These are phyloP conservation scores for Aurelia sp. DNA, from an alignment of 30 jellyfish, hydroid and myxozoan genomes.

Conservation along the genomic window DNA sequence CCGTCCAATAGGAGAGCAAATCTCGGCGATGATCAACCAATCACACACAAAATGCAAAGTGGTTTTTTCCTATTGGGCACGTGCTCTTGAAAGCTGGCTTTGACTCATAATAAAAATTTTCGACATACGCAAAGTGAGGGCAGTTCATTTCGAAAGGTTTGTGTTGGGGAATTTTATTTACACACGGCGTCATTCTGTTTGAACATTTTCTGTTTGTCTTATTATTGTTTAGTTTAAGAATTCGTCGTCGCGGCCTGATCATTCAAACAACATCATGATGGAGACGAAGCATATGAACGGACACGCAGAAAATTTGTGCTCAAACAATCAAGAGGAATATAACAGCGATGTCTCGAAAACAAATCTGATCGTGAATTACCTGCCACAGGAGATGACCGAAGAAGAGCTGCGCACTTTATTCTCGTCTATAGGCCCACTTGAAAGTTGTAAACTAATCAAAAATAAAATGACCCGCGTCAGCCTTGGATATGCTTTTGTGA, in stretches of 20 bases:
- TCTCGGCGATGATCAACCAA: conserved; percentile 58
- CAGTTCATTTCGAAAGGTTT: conserved; percentile 72
- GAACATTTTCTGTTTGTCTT: conserved; percentile 52
- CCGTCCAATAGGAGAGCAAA: conserved; percentile 60
- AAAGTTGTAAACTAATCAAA: conserved; percentile 97
- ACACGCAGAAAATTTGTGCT: conserved; percentile 53
- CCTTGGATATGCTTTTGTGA: conserved; percentile 99
- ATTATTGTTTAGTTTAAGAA: conserved; percentile 47
- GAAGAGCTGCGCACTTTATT: conserved; percentile 93
- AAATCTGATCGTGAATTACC: conserved; percentile 95
- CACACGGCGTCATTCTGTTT: conserved; percentile 75
- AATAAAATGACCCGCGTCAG: conserved; percentile 94
- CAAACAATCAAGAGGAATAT: conserved; percentile 50
- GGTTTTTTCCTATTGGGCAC: conserved; percentile 68
- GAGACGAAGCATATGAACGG: conserved; percentile 80
- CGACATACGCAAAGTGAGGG: conserved; percentile 85
- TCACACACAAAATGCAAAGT: conserved; percentile 63
- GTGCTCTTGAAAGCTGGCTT: conserved; percentile 80
- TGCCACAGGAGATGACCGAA: conserved; percentile 99
- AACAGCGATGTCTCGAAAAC: conserved; percentile 86
- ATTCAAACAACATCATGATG: conserved; percentile 18
- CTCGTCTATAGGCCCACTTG: conserved; percentile 96
- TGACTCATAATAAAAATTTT: conserved; percentile 71
- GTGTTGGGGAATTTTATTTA: conserved; percentile 87
- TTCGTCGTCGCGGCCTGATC: conserved; percentile 6